Evolutionary conservation across 2,888 invertebrate genomes (phyloP).

Genomic region (Frankliniella intonsa): DNA sequence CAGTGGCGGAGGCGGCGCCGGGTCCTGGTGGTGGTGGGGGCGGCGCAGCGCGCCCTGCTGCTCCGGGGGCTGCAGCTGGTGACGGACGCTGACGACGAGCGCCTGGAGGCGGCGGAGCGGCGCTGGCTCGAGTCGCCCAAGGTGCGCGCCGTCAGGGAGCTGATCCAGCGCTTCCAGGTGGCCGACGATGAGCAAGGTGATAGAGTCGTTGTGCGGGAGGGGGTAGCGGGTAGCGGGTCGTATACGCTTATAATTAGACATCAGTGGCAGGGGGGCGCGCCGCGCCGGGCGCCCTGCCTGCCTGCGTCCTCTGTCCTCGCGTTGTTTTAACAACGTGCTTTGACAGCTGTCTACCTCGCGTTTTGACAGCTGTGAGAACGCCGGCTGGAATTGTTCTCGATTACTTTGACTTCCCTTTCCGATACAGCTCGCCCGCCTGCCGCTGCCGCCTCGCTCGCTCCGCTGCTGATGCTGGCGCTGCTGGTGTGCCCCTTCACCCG

Average conservation of each 20-base stretch:
- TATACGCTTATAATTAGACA: neutral
- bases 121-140: neutral
- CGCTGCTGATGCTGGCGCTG: too few species aligned
- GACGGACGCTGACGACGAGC: constrained; percentile 2
- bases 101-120: neutral
- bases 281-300: neutral
- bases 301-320: neutral
- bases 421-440: too few species aligned
- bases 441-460: too few species aligned
- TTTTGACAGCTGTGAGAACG: too few species aligned
- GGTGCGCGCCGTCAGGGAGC: constrained; percentile 7
- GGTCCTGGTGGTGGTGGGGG: constrained; percentile 17
- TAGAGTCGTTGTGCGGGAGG: neutral
- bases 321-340: too few species aligned
- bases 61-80: constrained; percentile 1
- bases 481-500: too few species aligned
- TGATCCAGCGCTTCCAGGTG: constrained; percentile 6
- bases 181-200: neutral
- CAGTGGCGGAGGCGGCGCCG: constrained; percentile 13
- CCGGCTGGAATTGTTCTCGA: too few species aligned
- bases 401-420: too few species aligned
- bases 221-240: neutral
- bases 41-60: neutral
- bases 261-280: neutral
- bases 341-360: too few species aligned